These are phyloP conservation scores for Halotydeus destructor DNA, from an alignment of 1,140 invertebrate genomes.

Conservation along the genomic window DNA sequence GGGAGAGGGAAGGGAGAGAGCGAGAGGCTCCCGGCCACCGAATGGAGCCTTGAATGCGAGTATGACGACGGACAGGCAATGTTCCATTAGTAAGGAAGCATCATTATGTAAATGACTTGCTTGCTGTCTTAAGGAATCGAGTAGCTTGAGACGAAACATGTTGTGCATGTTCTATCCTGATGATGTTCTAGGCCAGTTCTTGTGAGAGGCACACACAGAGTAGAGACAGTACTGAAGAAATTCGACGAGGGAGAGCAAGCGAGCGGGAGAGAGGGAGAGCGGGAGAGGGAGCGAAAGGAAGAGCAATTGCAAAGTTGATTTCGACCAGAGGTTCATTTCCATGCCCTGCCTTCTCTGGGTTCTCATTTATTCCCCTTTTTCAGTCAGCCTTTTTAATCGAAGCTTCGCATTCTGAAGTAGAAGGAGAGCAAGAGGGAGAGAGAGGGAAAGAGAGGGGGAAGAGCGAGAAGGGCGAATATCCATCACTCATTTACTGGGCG, in stretches of 20 bases:
- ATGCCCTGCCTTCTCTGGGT: not conserved
- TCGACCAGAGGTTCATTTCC: not conserved
- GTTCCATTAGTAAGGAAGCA: not conserved
- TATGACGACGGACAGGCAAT: no score
- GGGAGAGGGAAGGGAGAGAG: no score
- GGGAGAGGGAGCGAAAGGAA: constrained; percentile 2
- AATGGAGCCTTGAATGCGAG: no score
- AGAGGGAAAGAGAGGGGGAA: not conserved
- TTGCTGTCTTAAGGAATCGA: not conserved
- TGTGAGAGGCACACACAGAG: not conserved
- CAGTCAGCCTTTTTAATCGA: not conserved
- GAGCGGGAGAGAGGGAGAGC: constrained; percentile 4
- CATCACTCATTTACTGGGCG: not conserved
- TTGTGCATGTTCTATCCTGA: not conserved
- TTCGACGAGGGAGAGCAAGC: no score
- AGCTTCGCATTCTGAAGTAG: not conserved
- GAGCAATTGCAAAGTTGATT: not conserved
- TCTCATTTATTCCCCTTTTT: not conserved
- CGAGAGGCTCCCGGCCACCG: no score
- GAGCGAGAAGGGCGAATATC: not conserved
- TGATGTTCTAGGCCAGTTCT: not conserved
- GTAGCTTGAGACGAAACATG: not conserved
- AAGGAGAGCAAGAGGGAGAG: not conserved
- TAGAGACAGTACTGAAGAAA: not conserved
- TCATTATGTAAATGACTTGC: not conserved